These are phyloP conservation scores for Diachasma alloeum DNA, from an alignment of 1,140 invertebrate genomes.

Conservation along the genomic window DNA sequence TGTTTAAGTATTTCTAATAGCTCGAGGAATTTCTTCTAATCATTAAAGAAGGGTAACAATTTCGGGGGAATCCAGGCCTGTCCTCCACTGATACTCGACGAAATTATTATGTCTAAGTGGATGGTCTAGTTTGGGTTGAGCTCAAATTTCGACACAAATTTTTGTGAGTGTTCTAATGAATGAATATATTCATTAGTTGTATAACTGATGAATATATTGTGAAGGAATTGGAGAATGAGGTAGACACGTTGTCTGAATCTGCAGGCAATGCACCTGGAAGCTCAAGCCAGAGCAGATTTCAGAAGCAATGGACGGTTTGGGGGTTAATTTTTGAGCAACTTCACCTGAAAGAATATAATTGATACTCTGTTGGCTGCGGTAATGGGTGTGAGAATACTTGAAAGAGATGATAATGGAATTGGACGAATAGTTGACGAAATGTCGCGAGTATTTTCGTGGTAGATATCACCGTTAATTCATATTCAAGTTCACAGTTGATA, in stretches of 20 bases:
- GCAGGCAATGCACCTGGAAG: background rate
- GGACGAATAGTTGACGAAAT: too few relatives aligned
- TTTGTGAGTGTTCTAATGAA: too few relatives aligned
- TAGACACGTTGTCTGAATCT: constrained; percentile 28
- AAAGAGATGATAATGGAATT: too few relatives aligned
- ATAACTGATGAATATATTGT: background rate
- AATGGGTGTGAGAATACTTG: too few relatives aligned
- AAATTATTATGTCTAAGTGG: too few relatives aligned
- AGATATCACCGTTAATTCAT: too few relatives aligned
- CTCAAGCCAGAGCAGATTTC: background rate
- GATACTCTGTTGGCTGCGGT: too few relatives aligned
- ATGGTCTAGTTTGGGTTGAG: too few relatives aligned
- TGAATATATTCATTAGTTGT: too few relatives aligned
- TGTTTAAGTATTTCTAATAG: background rate
- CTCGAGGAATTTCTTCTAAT: background rate
- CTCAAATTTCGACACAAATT: too few relatives aligned
- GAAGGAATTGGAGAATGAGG: constrained; percentile 29
- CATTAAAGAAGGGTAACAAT: background rate
- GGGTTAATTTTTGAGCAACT: background rate
- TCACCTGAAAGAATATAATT: background rate
- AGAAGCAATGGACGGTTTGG: background rate
- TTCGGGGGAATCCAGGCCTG: background rate
- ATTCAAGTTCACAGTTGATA: too few relatives aligned
- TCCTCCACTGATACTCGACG: background rate
- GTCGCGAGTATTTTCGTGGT: too few relatives aligned